Base-by-base conservation (phyloP, 2,888 invertebrate species). In the Diachrysia chrysitis region DNA sequence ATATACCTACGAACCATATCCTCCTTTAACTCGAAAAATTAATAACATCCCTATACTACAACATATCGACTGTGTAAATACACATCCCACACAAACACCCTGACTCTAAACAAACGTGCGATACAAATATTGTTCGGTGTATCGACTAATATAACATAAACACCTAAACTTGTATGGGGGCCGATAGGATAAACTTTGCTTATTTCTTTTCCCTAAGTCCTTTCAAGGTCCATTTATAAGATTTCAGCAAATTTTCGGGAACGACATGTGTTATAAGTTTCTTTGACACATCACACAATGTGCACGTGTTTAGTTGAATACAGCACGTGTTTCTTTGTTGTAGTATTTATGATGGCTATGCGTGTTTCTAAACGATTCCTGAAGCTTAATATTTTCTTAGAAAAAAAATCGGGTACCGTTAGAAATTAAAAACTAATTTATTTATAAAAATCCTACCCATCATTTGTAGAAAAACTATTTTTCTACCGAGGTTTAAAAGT, bases 281-380 rank as follows among this genome's bases (percentile, higher is more conserved):
- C n/a, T 12, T 21, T 17, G 51, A 63, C 35, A 71, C 58, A 66
- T 17, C 46, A 63, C 35, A 71, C 58, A 66, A 63, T 61, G 37
- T 53, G 61, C 69, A 71, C 71, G 74, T 71, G 74, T 62, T 5
- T 58, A 25, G 46, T 60, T 69, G 54, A 72, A 59, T 65, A 60
- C 48, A 60, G 58, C 7, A 3, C 19, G 32, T 16, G 46, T 37
- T 19, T 25, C 29, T 56, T 48, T 53, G 46, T 37, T 37, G 37
- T 16, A 16, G n/a, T n/a, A n/a, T n/a, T n/a, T 14, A 16, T 1
- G 4, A 37, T 4, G 4, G 2, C 5, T 16, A 37, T 37, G 2
- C 0, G 14, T 37, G 37, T 32, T 32, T 9, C 10, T 32, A 32
- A 32, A 10, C 10, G 10, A 10, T 32, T 0, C 0, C 32, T 10